Evolutionary conservation across 2,113 vertebrate genomes (phyloP).

Genomic region (Chloropsis hardwickii): DNA sequence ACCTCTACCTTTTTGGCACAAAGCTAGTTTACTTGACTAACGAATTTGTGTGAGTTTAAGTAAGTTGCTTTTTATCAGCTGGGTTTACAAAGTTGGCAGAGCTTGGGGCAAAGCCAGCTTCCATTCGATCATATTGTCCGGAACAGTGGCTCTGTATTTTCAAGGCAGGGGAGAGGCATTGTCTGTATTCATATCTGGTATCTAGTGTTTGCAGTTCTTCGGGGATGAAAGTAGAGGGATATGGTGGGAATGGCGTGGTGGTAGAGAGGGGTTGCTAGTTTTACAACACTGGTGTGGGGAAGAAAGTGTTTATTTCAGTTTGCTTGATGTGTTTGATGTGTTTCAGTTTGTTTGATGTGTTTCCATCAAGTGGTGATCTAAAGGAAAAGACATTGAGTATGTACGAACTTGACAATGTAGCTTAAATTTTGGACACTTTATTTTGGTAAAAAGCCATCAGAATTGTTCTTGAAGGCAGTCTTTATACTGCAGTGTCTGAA

Average conservation of each 20-base stretch:
- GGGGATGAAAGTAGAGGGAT: not conserved
- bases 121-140: not conserved
- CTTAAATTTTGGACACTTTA: not conserved
- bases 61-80: not conserved
- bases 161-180: not conserved
- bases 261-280: not conserved
- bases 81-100: not conserved
- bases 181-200: not conserved
- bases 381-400: not conserved
- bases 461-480: not conserved
- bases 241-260: not conserved
- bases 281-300: not conserved
- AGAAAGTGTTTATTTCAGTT: not conserved
- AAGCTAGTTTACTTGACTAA: not conserved
- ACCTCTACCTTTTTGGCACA: not conserved
- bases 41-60: not conserved
- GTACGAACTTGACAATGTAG: not conserved
- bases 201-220: not conserved
- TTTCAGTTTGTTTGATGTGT: no score
- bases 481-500: not conserved
- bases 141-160: not conserved
- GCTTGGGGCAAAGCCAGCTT: not conserved
- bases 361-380: not conserved
- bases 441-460: not conserved
- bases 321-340: not conserved